phyloP scores from a whole-genome alignment of 53 echinoderm and acorn worm species.

The Luidia sarsii region DNA sequence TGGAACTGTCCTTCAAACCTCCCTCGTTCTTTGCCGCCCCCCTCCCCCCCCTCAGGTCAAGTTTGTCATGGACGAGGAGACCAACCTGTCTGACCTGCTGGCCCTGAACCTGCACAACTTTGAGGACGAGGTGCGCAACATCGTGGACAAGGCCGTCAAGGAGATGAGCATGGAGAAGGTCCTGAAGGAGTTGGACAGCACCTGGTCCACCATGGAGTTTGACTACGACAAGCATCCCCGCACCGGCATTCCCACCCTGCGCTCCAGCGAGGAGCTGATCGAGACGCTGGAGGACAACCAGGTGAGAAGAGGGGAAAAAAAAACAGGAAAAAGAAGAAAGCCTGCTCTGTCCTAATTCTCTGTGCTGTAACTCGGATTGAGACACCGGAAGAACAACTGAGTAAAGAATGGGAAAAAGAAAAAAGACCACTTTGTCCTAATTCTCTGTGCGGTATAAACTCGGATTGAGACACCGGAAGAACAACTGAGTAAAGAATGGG shows the following conservation, averaged over 20 bases:
- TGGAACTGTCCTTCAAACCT: too few relatives aligned
- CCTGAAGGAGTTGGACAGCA: conserved; percentile 90
- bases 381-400: too few relatives aligned
- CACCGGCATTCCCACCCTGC: conserved; percentile 75
- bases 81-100: conserved; percentile 88
- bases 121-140: conserved; percentile 98
- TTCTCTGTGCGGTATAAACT: too few relatives aligned
- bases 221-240: conserved; percentile 90
- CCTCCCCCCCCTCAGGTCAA: conserved; percentile 74
- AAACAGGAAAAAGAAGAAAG: too few relatives aligned
- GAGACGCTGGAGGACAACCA: conserved; percentile 98
- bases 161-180: conserved; percentile 99
- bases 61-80: conserved; percentile 91
- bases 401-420: too few relatives aligned
- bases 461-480: too few relatives aligned
- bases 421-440: too few relatives aligned
- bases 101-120: conserved; percentile 98
- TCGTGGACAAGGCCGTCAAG: conserved; percentile 99
- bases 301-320: too few relatives aligned
- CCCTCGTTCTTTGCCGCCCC: too few relatives aligned
- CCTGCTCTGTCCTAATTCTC: too few relatives aligned
- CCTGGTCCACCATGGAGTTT: conserved; percentile 99
- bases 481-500: too few relatives aligned
- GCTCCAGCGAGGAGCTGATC: conserved; percentile 92
- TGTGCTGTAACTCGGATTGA: too few relatives aligned